phyloP scores from a whole-genome alignment of 2,797 vertebrate species.

The Peromyscus nudipes region DNA sequence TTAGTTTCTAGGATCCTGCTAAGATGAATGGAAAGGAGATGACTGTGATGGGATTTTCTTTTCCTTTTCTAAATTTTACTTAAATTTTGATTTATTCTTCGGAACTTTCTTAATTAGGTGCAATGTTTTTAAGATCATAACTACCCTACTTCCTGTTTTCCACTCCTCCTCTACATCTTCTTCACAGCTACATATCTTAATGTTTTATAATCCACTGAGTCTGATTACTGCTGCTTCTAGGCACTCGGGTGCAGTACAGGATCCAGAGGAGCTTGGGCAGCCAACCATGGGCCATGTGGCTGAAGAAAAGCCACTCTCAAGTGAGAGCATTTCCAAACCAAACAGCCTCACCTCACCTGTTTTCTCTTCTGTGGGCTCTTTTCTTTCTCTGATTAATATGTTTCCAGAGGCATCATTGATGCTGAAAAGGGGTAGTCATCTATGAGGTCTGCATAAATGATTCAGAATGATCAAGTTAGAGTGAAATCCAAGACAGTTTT shows the following conservation, averaged over 20 bases:
- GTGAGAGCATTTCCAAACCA: background rate
- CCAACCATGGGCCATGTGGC: too few relatives aligned
- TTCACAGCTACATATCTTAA: background rate
- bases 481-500: background rate
- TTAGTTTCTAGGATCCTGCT: background rate
- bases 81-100: background rate
- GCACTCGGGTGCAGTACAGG: accelerated
- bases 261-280: too few relatives aligned
- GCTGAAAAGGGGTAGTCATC: background rate
- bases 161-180: background rate
- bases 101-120: background rate
- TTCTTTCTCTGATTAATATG: background rate
- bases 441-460: background rate
- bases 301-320: background rate
- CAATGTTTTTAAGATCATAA: background rate
- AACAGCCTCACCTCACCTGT: background rate
- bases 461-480: background rate
- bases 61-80: background rate
- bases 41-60: background rate
- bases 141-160: background rate
- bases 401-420: background rate
- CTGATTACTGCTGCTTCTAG: background rate
- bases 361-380: background rate
- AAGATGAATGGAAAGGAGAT: background rate
- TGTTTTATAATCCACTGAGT: background rate